Evolutionary conservation across 2,113 vertebrate genomes (phyloP).

Genomic region (Nycticebus coucang): DNA sequence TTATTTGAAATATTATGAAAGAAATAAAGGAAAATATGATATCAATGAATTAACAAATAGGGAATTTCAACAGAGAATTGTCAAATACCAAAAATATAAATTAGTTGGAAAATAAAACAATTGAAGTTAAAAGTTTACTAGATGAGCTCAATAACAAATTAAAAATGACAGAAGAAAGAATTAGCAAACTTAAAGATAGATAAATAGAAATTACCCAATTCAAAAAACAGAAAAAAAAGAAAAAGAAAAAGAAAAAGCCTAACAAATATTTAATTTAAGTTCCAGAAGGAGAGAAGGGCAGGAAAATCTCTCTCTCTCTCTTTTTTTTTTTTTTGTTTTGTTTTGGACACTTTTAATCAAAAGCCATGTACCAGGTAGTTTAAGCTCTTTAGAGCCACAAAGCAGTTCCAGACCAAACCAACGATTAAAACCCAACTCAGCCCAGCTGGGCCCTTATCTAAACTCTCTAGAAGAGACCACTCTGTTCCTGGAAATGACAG

Average conservation of each 20-base stretch:
- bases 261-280: not conserved
- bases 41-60: not conserved
- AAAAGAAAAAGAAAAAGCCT: not conserved
- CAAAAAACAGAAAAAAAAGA: not conserved
- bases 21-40: not conserved
- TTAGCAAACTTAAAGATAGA: not conserved
- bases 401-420: not conserved
- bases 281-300: not conserved
- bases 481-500: not conserved
- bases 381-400: constrained; percentile 54
- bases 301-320: too few species aligned
- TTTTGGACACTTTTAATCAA: not conserved
- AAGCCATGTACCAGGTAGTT: not conserved
- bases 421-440: constrained; percentile 16
- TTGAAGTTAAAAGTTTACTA: not conserved
- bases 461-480: not conserved
- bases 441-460: not conserved
- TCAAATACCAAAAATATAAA: not conserved
- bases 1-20: not conserved
- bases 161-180: not conserved
- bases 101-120: not conserved
- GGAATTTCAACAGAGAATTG: not conserved
- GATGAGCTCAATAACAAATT: not conserved
- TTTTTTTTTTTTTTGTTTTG: too few species aligned
- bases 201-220: not conserved